A percentile compares a stretch with the other conserved stretches of the same genome.
These are phyloP conservation scores for Anticlea derivata DNA, from an alignment of 2,888 invertebrate species.

Conservation along the genomic window DNA sequence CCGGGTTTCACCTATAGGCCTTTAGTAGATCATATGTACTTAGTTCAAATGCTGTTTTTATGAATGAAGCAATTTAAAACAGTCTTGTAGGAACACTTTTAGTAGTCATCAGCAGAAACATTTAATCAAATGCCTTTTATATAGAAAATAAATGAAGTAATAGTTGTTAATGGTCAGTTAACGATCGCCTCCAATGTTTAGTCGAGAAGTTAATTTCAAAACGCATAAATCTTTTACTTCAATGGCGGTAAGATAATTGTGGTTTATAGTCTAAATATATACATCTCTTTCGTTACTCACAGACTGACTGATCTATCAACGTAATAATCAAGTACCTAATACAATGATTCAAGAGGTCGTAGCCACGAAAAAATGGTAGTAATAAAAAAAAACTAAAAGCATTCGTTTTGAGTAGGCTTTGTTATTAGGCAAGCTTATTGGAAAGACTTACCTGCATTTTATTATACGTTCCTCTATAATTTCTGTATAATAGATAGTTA, in stretches of 20 bases:
- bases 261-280: too few species aligned
- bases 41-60: too few species aligned
- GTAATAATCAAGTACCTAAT: too few species aligned
- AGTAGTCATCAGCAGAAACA: background rate
- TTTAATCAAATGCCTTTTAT: too few species aligned
- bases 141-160: conserved; percentile 3
- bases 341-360: too few species aligned
- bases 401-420: conserved; percentile 14
- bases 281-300: too few species aligned
- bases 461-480: conserved; percentile 9
- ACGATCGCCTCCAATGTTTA: conserved; percentile 14
- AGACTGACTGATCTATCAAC: too few species aligned
- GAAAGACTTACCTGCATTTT: conserved; percentile 11
- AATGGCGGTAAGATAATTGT: conserved; percentile 27
- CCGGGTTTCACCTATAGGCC: too few species aligned
- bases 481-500: conserved; percentile 8
- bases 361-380: background rate
- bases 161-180: conserved; percentile 1
- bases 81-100: too few species aligned
- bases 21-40: too few species aligned
- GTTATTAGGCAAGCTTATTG: conserved; percentile 18
- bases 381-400: too few species aligned
- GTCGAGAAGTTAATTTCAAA: conserved; percentile 30
- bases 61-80: too few species aligned
- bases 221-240: conserved; percentile 32